A percentile compares a stretch with the other conserved stretches of the same genome.
Evolutionary conservation across 2,888 invertebrate species (phyloP).

Genomic region (Pteria penguin): DNA sequence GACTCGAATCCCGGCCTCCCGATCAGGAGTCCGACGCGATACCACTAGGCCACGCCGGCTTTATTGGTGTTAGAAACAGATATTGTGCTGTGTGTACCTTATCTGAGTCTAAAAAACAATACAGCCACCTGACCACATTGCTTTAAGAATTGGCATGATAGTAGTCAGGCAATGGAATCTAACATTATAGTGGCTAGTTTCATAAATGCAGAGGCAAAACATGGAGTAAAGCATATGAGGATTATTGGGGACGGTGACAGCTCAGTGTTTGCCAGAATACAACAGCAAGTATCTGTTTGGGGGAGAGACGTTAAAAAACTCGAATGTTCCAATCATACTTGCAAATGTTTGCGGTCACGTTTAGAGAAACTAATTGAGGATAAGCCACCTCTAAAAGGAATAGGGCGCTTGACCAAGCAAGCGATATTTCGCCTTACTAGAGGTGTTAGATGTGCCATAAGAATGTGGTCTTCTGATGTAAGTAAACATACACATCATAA

Average conservation of each 20-base stretch:
- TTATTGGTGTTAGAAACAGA: slow-evolving; percentile 21
- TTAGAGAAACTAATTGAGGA: slow-evolving; percentile 32
- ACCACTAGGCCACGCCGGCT: no score
- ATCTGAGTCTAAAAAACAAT: not conserved
- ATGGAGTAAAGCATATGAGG: not conserved
- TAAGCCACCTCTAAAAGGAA: slow-evolving; percentile 26
- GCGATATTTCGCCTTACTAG: slow-evolving; percentile 25
- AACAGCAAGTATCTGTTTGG: slow-evolving; percentile 2
- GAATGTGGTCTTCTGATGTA: slow-evolving; percentile 26
- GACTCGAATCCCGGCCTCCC: no score
- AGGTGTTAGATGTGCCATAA: slow-evolving; percentile 46
- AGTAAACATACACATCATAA: slow-evolving; percentile 1
- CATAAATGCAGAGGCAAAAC: not conserved
- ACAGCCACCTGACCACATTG: not conserved
- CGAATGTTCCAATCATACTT: slow-evolving; percentile 37
- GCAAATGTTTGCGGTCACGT: slow-evolving; percentile 31
- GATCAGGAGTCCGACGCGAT: no score
- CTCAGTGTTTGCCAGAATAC: slow-evolving; percentile 28
- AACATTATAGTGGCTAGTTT: not conserved
- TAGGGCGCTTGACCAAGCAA: slow-evolving; percentile 20
- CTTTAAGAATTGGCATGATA: not conserved
- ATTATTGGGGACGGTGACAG: slow-evolving; percentile 42
- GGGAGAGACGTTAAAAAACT: slow-evolving; percentile 20
- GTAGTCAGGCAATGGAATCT: not conserved
- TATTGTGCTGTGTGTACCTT: not conserved